Evolutionary conservation across 1,140 invertebrate species (phyloP), one percentile per base, ranked within the genome.

Genomic region (Calliphora vicina): DNA sequence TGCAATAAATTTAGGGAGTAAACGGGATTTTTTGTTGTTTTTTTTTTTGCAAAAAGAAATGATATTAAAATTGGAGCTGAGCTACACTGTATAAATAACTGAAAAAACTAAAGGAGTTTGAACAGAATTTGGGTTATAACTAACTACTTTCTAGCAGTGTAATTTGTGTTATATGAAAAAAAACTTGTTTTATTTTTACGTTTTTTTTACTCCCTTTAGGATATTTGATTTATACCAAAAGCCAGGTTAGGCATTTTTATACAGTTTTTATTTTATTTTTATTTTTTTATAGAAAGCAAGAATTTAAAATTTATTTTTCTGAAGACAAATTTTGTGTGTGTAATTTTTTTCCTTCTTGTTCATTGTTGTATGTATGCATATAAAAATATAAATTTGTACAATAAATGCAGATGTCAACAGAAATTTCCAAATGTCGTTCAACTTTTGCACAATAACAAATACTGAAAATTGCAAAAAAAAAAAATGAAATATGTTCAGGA

Each of bases 131-230:
- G 10, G 35, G 35, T 35, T 35, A 35, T 8, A 35, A 35, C 35
- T 35, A 35, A 35, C 35, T 8, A 10, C 10, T 35, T 35, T 35
- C 35, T 35, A 35, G 35, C 35, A 35, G 35, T 35, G 35, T 35
- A 35, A 35, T 35, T 35, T 35, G 35, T 35, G 26, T 35, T 35
- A 74, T 2, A 27, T 9, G 15, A 17, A 27, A 74, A 74, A 72
- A 74, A 74, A 74, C 72, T 35, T 74, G 29, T 35, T 74, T 74
- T 35, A 43, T 78, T 78, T 50, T n/a, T n/a, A n/a, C n/a, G n/a
- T n/a, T n/a, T n/a, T n/a, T n/a, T n/a, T n/a, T n/a, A n/a, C n/a
- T 50, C 45, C 2, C 45, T n/a, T 10, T 12, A 50, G 45, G 45
- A 50, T 50, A 50, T 50, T 50, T 50, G 45, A 50, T 50, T 50